Base-by-base conservation (phyloP, 2,113 vertebrate genomes). In the Xiphorhynchus elegans region DNA sequence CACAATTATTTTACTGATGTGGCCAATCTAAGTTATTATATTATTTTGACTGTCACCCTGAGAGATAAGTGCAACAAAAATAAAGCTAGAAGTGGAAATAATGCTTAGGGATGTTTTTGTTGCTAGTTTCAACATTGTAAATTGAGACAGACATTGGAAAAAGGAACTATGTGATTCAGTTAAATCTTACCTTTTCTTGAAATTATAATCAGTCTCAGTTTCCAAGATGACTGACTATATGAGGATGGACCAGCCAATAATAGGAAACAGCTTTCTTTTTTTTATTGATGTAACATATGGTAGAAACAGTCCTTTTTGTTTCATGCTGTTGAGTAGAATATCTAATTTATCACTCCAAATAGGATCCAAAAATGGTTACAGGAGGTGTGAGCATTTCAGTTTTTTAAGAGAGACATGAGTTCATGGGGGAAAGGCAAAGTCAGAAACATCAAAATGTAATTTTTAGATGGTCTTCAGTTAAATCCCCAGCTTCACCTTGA, bases 231-330 rank as follows among this genome's bases (percentile, higher is more conserved):
- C 84, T 80, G 75, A 56, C 90, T 90, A 15, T 72, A 92, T 66
- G 72, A 95, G 56, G 87, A 94, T 97, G 95, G 91, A 93, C 90
- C 68, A 77, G 75, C 55, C 63, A 95, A 80, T 96, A 96, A 97
- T 96, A 72, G 77, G 79, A 96, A 97, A 94, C 90, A 96, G 90
- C 84, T 96, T 96, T 96, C 75, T 85, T 78, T 93, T 26, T 93
- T 26, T 39, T 93, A 94, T 91, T 94, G 39, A 82, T 93, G 85
- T 86, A 94, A 67, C 95, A 88, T 91, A 67, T 94, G 90, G 87
- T 80, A 87, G 55, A 85, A 90, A 94, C 93, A 83, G 60, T 49
- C 46, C 58, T 88, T 87, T 82, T 89, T 74, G 50, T 90, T 96
- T 85, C 55, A 17, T 80, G 78, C 63, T 91, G 39, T 91, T 90